Conservation (phyloP, 2,113 vertebrate genomes). For the Gracilinanus agilis region DNA sequence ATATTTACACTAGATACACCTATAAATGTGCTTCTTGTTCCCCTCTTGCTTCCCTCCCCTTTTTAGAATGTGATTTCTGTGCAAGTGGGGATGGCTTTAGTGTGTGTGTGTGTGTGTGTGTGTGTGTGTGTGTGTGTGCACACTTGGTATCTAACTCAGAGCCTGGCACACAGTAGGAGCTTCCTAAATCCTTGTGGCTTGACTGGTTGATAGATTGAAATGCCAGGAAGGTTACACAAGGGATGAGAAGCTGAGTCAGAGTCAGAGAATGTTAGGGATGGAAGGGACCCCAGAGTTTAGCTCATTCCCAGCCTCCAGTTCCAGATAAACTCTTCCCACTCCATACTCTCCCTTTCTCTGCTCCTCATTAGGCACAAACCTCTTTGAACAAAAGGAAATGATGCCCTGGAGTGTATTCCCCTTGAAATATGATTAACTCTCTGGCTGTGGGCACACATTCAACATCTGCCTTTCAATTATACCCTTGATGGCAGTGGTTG, state of each 20-base stretch:
- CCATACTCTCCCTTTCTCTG: constrained; percentile 32
- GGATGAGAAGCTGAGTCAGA: not conserved
- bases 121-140: not conserved
- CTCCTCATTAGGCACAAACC: not conserved
- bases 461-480: constrained; percentile 42
- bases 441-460: constrained; percentile 26
- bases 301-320: not conserved
- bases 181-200: not conserved
- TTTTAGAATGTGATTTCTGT: not conserved
- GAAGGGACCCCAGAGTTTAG: not conserved
- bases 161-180: not conserved
- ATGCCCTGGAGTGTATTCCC: constrained; percentile 1
- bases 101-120: not conserved
- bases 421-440: constrained; percentile 21
- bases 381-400: constrained; percentile 22
- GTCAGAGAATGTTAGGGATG: not conserved
- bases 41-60: not conserved
- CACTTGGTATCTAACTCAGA: not conserved
- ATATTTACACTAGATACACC: not conserved
- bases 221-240: not conserved
- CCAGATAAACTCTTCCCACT: not conserved
- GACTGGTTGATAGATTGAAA: not conserved
- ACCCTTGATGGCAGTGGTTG: not conserved
- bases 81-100: not conserved
- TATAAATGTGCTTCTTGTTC: not conserved